Base-by-base conservation (phyloP, 2,113 vertebrate species). In the Brienomyrus brachyistius region DNA sequence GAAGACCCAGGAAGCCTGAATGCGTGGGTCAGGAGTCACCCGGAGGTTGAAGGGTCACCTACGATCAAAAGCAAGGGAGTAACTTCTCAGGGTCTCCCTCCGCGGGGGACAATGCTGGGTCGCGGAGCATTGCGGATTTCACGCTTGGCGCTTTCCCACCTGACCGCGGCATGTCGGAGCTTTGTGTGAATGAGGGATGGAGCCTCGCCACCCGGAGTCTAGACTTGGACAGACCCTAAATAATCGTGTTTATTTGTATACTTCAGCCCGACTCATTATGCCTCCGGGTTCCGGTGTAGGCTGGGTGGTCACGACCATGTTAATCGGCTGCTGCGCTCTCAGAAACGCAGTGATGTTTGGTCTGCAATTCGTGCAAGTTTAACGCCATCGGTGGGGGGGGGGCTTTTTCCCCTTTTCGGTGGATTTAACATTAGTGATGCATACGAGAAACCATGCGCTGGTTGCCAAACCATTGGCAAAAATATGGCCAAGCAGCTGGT, bases 21-120 rank as follows among this genome's bases (percentile, higher is more conserved):
- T 95, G 91, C 92, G 43, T 35, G 92, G 95, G 95, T 95, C 95
- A 95, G 92, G 94, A 95, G 95, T 95, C 95, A 94, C 15, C 19
- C 88, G 92, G 91, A 93, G 95, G 95, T 95, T 93, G 92, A 90
- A 51, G 93, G 95, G 95, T 95, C 95, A 95, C 86, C 23, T 85
- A 70, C 89, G 83, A 93, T 94, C 95, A 96, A 96, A 95, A 92
- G 94, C 92, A 87, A 90, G 93, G 91, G 91, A 90, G 92, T 90
- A 88, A 91, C 92, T 94, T 95, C 94, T 94, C 94, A 94, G 90
- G 91, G 86, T 90, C 89, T 56, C 88, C 48, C 90, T 88, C 21
- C 35, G 80, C 80, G 80, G 23, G 85, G 92, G 93, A 94, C 92
- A 93, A 94, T 92, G 92, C 92, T 90, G 92, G 90, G 92, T 92